These are phyloP conservation scores for Laterallus jamaicensis DNA, from an alignment of 2,113 vertebrate genomes.

Conservation along the genomic window DNA sequence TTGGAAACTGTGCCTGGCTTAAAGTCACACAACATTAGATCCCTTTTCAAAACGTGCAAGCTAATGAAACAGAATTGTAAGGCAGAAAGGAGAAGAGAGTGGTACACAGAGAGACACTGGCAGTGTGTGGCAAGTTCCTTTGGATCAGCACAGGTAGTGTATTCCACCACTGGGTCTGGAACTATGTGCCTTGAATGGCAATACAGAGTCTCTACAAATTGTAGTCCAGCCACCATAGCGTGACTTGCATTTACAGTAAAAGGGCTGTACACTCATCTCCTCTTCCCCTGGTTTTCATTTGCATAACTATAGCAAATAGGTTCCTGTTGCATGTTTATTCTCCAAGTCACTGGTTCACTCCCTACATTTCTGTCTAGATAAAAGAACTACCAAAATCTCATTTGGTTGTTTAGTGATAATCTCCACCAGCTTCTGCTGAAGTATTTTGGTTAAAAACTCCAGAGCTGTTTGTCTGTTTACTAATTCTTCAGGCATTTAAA, in stretches of 20 bases:
- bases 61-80: not conserved
- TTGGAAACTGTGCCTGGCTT: not conserved
- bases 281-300: not conserved
- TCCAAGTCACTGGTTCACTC: not conserved
- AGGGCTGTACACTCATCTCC: not conserved
- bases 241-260: not conserved
- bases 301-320: not conserved
- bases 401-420: not conserved
- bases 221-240: not conserved
- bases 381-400: not conserved
- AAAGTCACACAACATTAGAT: not conserved
- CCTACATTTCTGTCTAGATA: not conserved
- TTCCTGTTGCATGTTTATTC: not conserved
- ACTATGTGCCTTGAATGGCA: not conserved
- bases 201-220: not conserved
- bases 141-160: not conserved
- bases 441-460: not conserved
- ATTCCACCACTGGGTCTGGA: not conserved
- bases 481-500: conserved; percentile 9
- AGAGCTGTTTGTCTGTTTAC: not conserved
- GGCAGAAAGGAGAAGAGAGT: not conserved
- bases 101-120: not conserved
- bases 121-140: not conserved
- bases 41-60: not conserved
- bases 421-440: not conserved